Evolutionary conservation across 2,888 invertebrate genomes (phyloP).

Genomic region (Eupelmus urozonus): DNA sequence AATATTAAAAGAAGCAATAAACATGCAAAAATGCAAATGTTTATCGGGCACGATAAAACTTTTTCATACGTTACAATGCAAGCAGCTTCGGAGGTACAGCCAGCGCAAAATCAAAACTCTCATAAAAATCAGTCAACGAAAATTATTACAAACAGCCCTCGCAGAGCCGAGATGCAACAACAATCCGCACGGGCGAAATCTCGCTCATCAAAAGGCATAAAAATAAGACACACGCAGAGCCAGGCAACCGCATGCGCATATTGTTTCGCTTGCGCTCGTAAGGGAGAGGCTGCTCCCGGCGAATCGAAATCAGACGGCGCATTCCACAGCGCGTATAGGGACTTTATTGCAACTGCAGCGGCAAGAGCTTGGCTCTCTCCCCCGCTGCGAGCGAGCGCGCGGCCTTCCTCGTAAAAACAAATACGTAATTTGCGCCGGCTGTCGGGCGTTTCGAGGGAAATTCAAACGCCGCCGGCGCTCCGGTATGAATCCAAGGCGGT

Average conservation of each 20-base stretch:
- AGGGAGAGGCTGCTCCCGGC: slow-evolving; percentile 37
- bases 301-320: slow-evolving; percentile 48
- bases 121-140: slow-evolving; percentile 29
- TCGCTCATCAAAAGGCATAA: neutral
- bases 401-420: slow-evolving; percentile 51
- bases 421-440: slow-evolving; percentile 47
- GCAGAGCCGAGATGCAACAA: too few species aligned
- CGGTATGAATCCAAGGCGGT: too few species aligned
- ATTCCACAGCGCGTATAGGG: slow-evolving; percentile 33
- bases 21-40: too few species aligned
- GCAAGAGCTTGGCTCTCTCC: neutral
- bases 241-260: too few species aligned
- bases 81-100: neutral
- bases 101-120: neutral
- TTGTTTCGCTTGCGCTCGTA: slow-evolving; percentile 18
- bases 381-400: slow-evolving; percentile 22
- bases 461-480: slow-evolving; percentile 14
- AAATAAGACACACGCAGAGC: neutral
- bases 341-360: slow-evolving; percentile 44
- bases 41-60: too few species aligned
- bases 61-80: too few species aligned
- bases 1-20: too few species aligned
- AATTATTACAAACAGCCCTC: slow-evolving; percentile 14
- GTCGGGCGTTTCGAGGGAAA: slow-evolving; percentile 33
- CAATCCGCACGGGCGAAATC: too few species aligned